phyloP scores from a whole-genome alignment of 1,140 invertebrate genomes.

The Sipha flava region DNA sequence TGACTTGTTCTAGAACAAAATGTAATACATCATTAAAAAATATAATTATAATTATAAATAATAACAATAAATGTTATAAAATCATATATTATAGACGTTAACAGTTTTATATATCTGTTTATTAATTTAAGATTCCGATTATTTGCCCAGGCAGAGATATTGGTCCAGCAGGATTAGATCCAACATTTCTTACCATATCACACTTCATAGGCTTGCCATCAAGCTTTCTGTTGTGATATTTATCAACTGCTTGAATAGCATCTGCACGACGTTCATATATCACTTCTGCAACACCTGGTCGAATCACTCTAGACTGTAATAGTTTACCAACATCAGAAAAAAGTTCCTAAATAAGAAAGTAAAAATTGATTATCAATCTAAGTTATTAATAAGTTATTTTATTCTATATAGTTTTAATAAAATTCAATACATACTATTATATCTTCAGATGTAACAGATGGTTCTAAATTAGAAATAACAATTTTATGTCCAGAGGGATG shows the following conservation, averaged over 20 bases:
- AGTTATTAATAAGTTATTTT: background rate
- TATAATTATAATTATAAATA: background rate
- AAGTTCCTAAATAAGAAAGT: slow-evolving; percentile 56
- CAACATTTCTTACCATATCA: slow-evolving; percentile 53
- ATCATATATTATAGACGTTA: too few relatives aligned
- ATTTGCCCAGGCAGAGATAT: background rate
- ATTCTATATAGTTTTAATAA: background rate
- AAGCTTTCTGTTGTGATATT: slow-evolving; percentile 82
- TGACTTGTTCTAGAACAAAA: slow-evolving; percentile 5
- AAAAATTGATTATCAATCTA: too few relatives aligned
- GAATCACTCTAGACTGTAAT: slow-evolving; percentile 69
- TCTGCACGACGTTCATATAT: slow-evolving; percentile 76
- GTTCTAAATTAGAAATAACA: slow-evolving; percentile 78
- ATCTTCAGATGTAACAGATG: slow-evolving; percentile 76
- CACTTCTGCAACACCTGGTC: slow-evolving; percentile 78
- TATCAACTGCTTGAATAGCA: slow-evolving; percentile 77
- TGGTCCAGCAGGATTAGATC: background rate
- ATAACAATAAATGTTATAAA: too few relatives aligned
- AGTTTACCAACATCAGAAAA: slow-evolving; percentile 86
- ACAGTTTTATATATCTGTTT: too few relatives aligned
- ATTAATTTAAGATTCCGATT: too few relatives aligned
- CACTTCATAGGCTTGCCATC: slow-evolving; percentile 79
- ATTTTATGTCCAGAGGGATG: slow-evolving; percentile 57
- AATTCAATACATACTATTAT: slow-evolving; percentile 56
- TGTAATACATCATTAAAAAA: background rate